Evolutionary conservation across 37 sponge, comb jelly and placozoan species (phyloP), one percentile per base, ranked within the genome.

Genomic region (Halichondria panicea): DNA sequence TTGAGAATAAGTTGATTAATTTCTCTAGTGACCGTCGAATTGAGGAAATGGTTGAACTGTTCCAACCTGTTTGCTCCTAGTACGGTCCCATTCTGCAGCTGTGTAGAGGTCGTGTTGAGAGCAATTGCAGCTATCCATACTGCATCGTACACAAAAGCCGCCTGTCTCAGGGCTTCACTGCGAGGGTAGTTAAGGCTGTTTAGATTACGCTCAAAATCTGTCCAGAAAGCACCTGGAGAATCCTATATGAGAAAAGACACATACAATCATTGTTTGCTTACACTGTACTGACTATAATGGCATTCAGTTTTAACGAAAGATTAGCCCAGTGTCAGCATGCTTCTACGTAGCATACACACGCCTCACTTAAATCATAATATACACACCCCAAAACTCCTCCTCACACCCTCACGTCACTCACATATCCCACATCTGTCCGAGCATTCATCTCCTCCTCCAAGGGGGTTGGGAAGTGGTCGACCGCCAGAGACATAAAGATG

Each of bases 121-220:
- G 71, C 78, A 30, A 73, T 43, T 6, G 86, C 86, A 39, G 79
- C 79, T 40, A 53, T 0, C 86, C 86, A 85, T 28, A 85, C 79
- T 1, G 86, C 79, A 72, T 85, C 86, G 45, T 78, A 78, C 19
- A 54, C 67, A 30, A 67, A 85, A 0, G 66, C 54, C 27, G 48
- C 71, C 33, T 76, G 71, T 1, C 78, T 1, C 13, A 84, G 35
- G 18, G 71, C 65, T 27, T 84, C 85, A 46, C 27, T 39, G 4
- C 9, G 39, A 54, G 72, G 34, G 44, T 77, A 84, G 56, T 61
- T 40, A 11, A 84, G 66, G n/a, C 39, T 55, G 1, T 25, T 46
- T 24, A 84, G n/a, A 35, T 53, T 60, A 19, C 22, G 32, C 24
- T 22, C 3, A 62, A 58, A 77, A 6, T 77, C 62, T 19, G 0